These are phyloP conservation scores for Hydractinia echinata DNA, from an alignment of 30 jellyfish, hydroid and myxozoan species.

Conservation along the genomic window DNA sequence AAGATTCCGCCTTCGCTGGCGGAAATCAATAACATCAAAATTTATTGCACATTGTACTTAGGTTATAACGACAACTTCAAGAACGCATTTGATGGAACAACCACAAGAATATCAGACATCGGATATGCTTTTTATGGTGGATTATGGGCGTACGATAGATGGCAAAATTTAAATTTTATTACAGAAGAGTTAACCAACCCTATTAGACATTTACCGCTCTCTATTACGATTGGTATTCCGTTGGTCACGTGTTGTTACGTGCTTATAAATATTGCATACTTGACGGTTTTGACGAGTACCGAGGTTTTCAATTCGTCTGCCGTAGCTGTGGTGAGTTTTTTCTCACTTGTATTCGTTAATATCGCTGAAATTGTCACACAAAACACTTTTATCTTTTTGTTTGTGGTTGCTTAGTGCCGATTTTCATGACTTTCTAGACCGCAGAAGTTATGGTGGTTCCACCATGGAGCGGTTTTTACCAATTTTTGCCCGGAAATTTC, in stretches of 20 bases:
- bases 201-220: slow-evolving; percentile 33
- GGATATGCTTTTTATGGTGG: slow-evolving; percentile 55
- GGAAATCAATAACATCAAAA: too few relatives aligned
- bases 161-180: slow-evolving; percentile 41
- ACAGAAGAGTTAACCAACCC: slow-evolving; percentile 45
- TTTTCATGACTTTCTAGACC: too few relatives aligned
- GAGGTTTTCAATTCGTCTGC: slow-evolving; percentile 32
- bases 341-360: too few relatives aligned
- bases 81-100: slow-evolving; percentile 35
- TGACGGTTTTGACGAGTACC: slow-evolving; percentile 29
- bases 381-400: too few relatives aligned
- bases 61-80: slow-evolving; percentile 29
- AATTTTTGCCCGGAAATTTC: too few relatives aligned
- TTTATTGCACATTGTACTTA: neutral
- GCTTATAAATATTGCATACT: slow-evolving; percentile 32
- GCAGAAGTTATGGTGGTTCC: too few relatives aligned
- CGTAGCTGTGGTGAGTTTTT: slow-evolving; percentile 54
- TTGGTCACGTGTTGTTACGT: slow-evolving; percentile 43
- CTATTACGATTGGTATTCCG: slow-evolving; percentile 49
- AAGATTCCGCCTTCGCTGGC: too few relatives aligned
- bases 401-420: too few relatives aligned
- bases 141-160: slow-evolving; percentile 57
- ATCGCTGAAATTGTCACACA: too few relatives aligned
- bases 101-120: slow-evolving; percentile 15
- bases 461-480: too few relatives aligned